Conservation (phyloP, 2,113 vertebrate genomes). For the Aphyosemion australe region DNA sequence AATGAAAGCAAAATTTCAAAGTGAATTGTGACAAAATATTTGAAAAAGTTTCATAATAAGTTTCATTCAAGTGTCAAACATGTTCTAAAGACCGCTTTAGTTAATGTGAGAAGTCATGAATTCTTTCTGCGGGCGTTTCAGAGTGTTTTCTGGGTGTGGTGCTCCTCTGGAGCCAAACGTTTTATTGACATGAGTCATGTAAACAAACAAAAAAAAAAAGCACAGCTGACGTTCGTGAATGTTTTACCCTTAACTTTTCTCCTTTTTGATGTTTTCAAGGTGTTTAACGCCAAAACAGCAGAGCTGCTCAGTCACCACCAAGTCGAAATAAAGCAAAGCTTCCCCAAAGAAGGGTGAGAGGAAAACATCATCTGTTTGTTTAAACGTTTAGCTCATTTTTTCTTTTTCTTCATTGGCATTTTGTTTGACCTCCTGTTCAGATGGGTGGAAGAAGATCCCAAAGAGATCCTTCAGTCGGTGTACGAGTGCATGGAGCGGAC, state of each 20-base stretch:
- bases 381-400: too few species aligned
- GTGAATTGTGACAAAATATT: too few species aligned
- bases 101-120: too few species aligned
- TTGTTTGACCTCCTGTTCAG: slow-evolving; percentile 57
- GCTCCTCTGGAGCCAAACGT: not conserved
- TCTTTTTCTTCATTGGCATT: too few species aligned
- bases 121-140: too few species aligned
- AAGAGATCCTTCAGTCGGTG: slow-evolving; percentile 93
- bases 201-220: not conserved
- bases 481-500: slow-evolving; percentile 96
- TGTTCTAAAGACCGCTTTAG: too few species aligned
- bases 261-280: slow-evolving; percentile 70
- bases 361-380: too few species aligned
- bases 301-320: slow-evolving; percentile 97
- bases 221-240: not conserved
- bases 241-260: not conserved
- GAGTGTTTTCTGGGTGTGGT: not conserved
- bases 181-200: not conserved
- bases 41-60: too few species aligned
- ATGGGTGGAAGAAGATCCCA: slow-evolving; percentile 97
- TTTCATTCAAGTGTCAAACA: too few species aligned
- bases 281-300: slow-evolving; percentile 96
- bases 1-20: too few species aligned
- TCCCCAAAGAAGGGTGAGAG: slow-evolving; percentile 94
- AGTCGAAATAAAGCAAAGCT: slow-evolving; percentile 95